phyloP scores from a whole-genome alignment of 2,113 vertebrate genomes.

The Accipiter cooperii region DNA sequence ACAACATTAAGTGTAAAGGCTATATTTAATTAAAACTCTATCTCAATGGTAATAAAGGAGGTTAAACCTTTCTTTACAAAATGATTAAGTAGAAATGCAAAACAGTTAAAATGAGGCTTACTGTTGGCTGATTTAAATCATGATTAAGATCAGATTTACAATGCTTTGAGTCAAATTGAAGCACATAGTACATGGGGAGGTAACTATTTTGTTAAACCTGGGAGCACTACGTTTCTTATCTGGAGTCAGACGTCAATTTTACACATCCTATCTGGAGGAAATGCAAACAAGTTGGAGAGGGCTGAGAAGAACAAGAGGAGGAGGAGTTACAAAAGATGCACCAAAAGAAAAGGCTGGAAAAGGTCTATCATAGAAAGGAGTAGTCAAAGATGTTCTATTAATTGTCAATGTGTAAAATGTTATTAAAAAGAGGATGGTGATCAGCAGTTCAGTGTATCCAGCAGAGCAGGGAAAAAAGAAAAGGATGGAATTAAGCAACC shows the following conservation, averaged over 20 bases:
- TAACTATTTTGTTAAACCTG: background rate
- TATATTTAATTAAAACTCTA: slow-evolving; percentile 61
- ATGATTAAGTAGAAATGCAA: slow-evolving; percentile 62
- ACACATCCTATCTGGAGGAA: background rate
- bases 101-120: slow-evolving; percentile 46
- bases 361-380: background rate
- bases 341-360: background rate
- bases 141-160: slow-evolving; percentile 53
- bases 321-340: background rate
- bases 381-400: background rate
- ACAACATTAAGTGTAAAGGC: slow-evolving; percentile 36
- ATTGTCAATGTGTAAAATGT: background rate
- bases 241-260: background rate
- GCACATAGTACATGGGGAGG: background rate
- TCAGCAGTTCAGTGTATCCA: background rate
- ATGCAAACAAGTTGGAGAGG: background rate
- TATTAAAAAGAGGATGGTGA: background rate
- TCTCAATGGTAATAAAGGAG: slow-evolving; percentile 58
- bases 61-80: slow-evolving; percentile 64
- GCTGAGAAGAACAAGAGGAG: background rate
- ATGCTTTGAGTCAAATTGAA: background rate
- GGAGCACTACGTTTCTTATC: background rate
- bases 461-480: background rate
- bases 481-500: background rate
- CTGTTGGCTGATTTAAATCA: slow-evolving; percentile 30